Conservation (phyloP, 2,888 invertebrate genomes). For the Ceriagrion tenellum region DNA sequence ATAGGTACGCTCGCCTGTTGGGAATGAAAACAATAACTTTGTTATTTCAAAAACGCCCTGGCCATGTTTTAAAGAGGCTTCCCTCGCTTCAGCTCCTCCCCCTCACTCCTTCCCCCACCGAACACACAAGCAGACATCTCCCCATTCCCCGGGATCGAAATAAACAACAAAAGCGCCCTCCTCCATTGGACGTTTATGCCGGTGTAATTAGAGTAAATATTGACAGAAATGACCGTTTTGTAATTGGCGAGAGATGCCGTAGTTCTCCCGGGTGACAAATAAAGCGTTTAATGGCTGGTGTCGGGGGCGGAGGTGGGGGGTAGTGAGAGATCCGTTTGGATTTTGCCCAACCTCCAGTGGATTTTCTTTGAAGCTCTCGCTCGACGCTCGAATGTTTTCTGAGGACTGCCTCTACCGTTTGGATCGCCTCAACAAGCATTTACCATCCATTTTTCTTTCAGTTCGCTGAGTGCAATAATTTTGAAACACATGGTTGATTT, state of each 20-base stretch:
- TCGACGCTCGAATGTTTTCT: not conserved
- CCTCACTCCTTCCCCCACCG: not conserved
- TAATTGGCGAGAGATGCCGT: not conserved
- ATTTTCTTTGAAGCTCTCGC: not conserved
- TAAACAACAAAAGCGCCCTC: not conserved
- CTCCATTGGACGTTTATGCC: not conserved
- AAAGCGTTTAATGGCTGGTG: not conserved
- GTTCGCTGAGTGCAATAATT: not conserved
- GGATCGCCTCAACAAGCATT: not conserved
- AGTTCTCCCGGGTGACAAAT: not conserved
- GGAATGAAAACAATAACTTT: slow-evolving; percentile 6
- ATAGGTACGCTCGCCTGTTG: not conserved
- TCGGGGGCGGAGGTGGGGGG: too few relatives aligned
- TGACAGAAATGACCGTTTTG: slow-evolving; percentile 23
- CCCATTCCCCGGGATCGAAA: not conserved
- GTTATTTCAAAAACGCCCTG: not conserved
- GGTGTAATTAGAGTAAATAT: slow-evolving; percentile 31
- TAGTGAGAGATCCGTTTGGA: not conserved
- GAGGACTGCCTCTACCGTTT: not conserved
- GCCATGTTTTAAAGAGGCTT: not conserved
- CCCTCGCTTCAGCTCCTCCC: too few relatives aligned
- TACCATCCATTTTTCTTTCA: not conserved
- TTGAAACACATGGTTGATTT: not conserved
- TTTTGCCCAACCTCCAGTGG: not conserved
- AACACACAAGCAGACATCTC: not conserved